phyloP scores from a whole-genome alignment of 1,140 invertebrate species.

The Drosophila yakuba region DNA sequence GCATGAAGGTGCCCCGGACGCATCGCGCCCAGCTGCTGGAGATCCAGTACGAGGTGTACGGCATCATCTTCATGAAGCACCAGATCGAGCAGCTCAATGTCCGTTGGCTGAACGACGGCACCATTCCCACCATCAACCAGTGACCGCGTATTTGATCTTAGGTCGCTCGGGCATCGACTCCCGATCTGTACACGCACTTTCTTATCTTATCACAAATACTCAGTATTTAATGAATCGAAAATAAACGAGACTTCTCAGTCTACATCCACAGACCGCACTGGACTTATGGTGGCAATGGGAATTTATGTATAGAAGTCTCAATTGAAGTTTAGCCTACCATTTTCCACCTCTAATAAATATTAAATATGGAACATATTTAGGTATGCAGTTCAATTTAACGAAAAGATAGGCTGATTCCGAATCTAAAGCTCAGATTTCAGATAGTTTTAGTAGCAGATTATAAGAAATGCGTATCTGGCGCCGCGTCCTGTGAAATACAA shows the following conservation, averaged over 20 bases:
- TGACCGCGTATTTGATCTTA: constrained; percentile 1
- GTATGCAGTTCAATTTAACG: no score
- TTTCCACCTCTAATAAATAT: no score
- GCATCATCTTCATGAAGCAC: constrained; percentile 81
- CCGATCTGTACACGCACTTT: background rate
- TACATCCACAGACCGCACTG: background rate
- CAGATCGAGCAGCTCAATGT: constrained; percentile 82
- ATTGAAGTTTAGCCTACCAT: no score
- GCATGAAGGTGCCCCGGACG: constrained; percentile 78
- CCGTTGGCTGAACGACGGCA: constrained; percentile 77
- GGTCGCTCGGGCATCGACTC: no score
- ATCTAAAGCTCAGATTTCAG: background rate
- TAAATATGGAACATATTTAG: no score
- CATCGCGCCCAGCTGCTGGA: constrained; percentile 64
- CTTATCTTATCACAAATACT: constrained; percentile 11
- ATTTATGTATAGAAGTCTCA: no score
- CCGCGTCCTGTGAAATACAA: constrained; percentile 22
- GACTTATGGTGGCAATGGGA: no score
- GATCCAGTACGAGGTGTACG: constrained; percentile 76
- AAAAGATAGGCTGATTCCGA: no score
- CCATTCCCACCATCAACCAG: constrained; percentile 78
- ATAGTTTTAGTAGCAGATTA: background rate
- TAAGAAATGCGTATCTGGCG: background rate
- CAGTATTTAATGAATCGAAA: constrained; percentile 8
- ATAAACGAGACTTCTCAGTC: background rate